A percentile compares a stretch with the other conserved stretches of the same genome.
phyloP scores from a whole-genome alignment of 2,888 invertebrate genomes.

The Cataglyphis rosenhaueri region DNA sequence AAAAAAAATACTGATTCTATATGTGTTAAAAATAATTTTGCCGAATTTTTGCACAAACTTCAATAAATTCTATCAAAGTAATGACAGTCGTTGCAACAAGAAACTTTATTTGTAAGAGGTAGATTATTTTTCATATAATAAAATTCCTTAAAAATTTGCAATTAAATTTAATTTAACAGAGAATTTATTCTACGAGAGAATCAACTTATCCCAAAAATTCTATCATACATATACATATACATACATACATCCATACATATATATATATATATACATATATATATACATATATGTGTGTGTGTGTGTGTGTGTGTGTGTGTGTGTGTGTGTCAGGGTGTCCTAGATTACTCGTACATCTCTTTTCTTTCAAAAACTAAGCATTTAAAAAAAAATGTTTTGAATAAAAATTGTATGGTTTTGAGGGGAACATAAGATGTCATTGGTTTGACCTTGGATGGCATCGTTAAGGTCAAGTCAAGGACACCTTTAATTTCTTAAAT shows the following conservation, averaged over 20 bases:
- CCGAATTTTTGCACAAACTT: background rate
- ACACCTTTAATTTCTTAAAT: too few species aligned
- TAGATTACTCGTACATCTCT: too few species aligned
- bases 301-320: too few species aligned
- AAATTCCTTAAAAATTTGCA: background rate
- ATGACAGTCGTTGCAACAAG: background rate
- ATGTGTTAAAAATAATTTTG: background rate
- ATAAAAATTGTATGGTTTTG: too few species aligned
- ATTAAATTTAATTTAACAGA: background rate
- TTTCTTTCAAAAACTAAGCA: too few species aligned
- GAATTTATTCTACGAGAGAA: background rate
- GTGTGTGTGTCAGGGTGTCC: too few species aligned
- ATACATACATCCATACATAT: background rate
- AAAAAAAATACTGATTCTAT: background rate
- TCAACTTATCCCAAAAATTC: background rate
- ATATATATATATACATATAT: background rate
- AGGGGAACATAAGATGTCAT: too few species aligned
- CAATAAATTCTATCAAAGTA: background rate
- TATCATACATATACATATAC: background rate
- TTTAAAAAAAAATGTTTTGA: too few species aligned
- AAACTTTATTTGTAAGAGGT: background rate
- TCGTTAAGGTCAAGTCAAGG: too few species aligned
- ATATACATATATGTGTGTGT: fast-evolving
- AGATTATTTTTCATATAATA: background rate
- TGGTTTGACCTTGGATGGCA: too few species aligned